Evolutionary conservation across 37 sponge, comb jelly and placozoan species (phyloP).

Genomic region (Theonella swinhoei): DNA sequence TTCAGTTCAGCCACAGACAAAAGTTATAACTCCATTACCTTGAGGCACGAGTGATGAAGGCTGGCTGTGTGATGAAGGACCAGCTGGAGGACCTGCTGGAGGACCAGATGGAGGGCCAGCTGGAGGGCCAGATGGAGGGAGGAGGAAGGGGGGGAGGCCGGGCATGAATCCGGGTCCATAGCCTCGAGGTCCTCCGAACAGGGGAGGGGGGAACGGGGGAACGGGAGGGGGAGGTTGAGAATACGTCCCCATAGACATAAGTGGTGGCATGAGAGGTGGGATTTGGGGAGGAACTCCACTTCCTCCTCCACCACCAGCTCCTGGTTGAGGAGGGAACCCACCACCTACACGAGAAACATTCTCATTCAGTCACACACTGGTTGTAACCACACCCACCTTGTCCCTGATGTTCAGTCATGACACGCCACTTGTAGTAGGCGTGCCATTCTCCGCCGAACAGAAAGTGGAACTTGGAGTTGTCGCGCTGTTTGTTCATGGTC

Average conservation of each 20-base stretch:
- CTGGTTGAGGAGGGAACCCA: neutral
- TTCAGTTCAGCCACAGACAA: neutral
- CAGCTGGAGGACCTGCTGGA: neutral
- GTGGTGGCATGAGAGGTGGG: neutral
- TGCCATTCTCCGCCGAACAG: slow-evolving; percentile 96
- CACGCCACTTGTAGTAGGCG: slow-evolving; percentile 89
- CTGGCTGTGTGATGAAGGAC: neutral
- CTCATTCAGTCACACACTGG: too few species aligned
- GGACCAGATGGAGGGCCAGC: neutral
- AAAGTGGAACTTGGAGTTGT: slow-evolving; percentile 93
- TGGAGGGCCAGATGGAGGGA: neutral
- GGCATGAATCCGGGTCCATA: neutral
- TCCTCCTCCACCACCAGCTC: neutral
- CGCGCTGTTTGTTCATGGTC: slow-evolving; percentile 93
- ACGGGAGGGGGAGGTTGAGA: neutral
- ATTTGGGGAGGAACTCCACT: neutral
- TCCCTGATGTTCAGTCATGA: slow-evolving; percentile 44
- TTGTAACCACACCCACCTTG: neutral
- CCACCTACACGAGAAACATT: neutral
- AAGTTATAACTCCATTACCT: neutral
- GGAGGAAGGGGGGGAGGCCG: neutral
- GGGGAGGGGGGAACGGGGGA: neutral
- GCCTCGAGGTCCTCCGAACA: neutral
- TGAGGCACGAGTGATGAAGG: neutral
- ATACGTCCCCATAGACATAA: neutral